These are phyloP conservation scores for Seriola aureovittata DNA, from an alignment of 2,113 vertebrate genomes.

Conservation along the genomic window DNA sequence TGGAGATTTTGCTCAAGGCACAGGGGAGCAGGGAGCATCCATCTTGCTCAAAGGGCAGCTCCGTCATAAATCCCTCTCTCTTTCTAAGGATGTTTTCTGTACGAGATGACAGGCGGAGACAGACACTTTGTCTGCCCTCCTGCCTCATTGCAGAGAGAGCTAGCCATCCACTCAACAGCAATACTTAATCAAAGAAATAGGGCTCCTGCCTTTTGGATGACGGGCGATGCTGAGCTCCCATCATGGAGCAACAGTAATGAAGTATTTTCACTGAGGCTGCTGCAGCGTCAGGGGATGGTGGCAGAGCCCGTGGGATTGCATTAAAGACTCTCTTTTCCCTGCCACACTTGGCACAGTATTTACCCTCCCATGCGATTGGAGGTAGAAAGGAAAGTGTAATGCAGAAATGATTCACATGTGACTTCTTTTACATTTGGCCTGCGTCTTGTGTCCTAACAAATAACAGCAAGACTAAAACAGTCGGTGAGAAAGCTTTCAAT, in stretches of 20 bases:
- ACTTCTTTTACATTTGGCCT: constrained; percentile 4
- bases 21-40: constrained; percentile 38
- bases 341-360: constrained; percentile 47
- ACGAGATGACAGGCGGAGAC: constrained; percentile 33
- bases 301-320: constrained; percentile 43
- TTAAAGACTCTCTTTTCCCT: constrained; percentile 58
- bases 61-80: constrained; percentile 47
- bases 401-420: constrained; percentile 31
- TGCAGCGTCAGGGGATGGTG: constrained; percentile 44
- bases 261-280: constrained; percentile 51
- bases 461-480: background rate
- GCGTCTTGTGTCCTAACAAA: constrained; percentile 23
- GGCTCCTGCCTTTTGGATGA: constrained; percentile 60
- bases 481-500: constrained; percentile 16
- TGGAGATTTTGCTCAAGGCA: constrained; percentile 14
- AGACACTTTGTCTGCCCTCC: constrained; percentile 35
- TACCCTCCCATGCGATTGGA: constrained; percentile 34
- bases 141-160: constrained; percentile 18
- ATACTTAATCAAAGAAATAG: constrained; percentile 63
- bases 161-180: constrained; percentile 32
- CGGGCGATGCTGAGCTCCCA: constrained; percentile 59
- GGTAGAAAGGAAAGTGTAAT: constrained; percentile 33
- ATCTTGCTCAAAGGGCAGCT: constrained; percentile 54
- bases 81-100: constrained; percentile 49
- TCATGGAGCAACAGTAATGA: constrained; percentile 67